Evolutionary conservation across 1,140 invertebrate genomes (phyloP).

Genomic region (Potamilus streckersoni): DNA sequence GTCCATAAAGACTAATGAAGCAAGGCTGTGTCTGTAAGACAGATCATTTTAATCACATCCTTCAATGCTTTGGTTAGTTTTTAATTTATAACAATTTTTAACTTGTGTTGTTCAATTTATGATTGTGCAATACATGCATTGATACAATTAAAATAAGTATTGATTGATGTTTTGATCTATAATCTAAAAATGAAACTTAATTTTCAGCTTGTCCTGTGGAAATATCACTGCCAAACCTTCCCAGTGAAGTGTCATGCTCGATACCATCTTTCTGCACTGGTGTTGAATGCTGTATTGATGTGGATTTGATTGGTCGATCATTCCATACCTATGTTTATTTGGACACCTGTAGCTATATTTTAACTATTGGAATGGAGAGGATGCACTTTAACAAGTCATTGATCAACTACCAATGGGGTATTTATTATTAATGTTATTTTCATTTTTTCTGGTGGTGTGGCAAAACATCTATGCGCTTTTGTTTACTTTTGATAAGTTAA

Average conservation of each 20-base stretch:
- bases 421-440: neutral
- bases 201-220: conserved; percentile 5
- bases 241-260: neutral
- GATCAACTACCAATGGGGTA: conserved; percentile 16
- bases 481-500: no score
- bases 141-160: neutral
- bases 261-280: conserved; percentile 2
- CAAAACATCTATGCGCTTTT: no score
- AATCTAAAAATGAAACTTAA: neutral
- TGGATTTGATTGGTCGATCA: neutral
- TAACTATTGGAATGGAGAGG: conserved; percentile 16
- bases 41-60: no score
- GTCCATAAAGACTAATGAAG: no score
- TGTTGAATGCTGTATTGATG: conserved; percentile 17
- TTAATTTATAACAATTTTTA: no score
- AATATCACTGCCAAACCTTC: conserved; percentile 6
- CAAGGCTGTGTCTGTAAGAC: no score
- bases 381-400: conserved; percentile 3
- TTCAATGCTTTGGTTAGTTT: no score
- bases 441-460: no score
- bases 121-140: neutral
- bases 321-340: conserved; percentile 2
- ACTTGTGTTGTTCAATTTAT: no score
- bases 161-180: neutral
- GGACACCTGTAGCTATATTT: conserved; percentile 7